A percentile compares a stretch with the other conserved stretches of the same genome.
Evolutionary conservation across 2,113 vertebrate genomes (phyloP).

Genomic region (Oceanites oceanicus): DNA sequence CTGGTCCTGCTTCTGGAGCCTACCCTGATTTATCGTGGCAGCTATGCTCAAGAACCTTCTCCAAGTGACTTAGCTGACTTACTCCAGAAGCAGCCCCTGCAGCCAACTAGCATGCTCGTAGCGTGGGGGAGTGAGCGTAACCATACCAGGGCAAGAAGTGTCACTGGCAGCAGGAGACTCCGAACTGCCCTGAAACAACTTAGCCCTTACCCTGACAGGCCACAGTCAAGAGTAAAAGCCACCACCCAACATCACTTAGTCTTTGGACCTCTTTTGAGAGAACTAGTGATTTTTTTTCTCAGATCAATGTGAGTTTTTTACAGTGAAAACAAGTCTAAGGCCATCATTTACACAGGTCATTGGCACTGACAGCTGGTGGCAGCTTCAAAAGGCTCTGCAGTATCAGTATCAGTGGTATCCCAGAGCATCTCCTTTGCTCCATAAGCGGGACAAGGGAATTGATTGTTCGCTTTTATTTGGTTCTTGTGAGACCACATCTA

Average conservation of each 20-base stretch:
- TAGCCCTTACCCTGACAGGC: background rate
- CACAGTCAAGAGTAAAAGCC: background rate
- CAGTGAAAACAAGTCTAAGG: background rate
- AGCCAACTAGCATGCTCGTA: background rate
- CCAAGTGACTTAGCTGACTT: background rate
- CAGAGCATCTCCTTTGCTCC: background rate
- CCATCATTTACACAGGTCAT: background rate
- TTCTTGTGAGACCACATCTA: background rate
- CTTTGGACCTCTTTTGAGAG: background rate
- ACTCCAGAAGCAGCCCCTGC: background rate
- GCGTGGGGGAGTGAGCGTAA: fast-evolving
- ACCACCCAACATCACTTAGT: background rate
- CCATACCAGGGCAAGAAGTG: background rate
- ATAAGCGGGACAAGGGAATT: background rate
- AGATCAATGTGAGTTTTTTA: background rate
- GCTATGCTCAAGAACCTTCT: background rate
- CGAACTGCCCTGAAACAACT: background rate
- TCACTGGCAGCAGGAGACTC: background rate
- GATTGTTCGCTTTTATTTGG: background rate
- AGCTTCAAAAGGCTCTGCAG: background rate
- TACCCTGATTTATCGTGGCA: background rate
- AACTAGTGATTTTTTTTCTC: background rate
- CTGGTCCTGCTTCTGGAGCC: background rate
- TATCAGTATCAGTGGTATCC: background rate
- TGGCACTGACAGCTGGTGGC: background rate